A percentile compares a stretch with the other conserved stretches of the same genome.
phyloP scores from a whole-genome alignment of 1,140 invertebrate species.

The Agrypnia vestita region DNA sequence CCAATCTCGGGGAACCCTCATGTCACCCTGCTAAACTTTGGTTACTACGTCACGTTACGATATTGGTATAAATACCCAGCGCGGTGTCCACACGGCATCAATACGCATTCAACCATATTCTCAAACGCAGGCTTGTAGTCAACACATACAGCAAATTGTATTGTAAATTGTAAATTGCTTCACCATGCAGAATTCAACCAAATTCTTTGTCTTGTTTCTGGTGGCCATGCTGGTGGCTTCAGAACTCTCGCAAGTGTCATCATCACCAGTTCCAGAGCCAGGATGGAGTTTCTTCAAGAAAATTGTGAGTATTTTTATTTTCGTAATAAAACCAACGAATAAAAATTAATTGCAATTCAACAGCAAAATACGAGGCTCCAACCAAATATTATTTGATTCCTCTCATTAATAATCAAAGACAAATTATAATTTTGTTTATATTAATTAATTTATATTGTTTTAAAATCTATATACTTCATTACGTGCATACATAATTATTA shows the following conservation, averaged over 20 bases:
- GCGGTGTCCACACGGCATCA: neutral
- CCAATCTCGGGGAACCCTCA: neutral
- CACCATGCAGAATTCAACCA: neutral
- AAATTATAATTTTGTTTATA: too few relatives aligned
- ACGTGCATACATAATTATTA: too few relatives aligned
- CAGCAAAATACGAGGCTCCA: neutral
- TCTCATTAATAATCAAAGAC: neutral
- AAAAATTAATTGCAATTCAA: too few relatives aligned
- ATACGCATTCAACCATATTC: neutral
- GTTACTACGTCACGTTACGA: too few relatives aligned
- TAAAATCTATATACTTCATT: too few relatives aligned
- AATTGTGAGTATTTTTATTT: neutral
- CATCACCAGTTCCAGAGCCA: neutral
- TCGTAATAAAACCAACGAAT: too few relatives aligned
- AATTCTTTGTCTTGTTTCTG: neutral
- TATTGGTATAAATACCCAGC: slow-evolving; percentile 5
- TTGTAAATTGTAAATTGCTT: too few relatives aligned
- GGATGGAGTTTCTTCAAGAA: neutral
- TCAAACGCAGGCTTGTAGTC: neutral
- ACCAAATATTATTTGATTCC: too few relatives aligned
- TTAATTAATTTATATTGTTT: too few relatives aligned
- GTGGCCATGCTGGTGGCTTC: neutral
- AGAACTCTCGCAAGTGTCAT: neutral
- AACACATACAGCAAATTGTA: too few relatives aligned
- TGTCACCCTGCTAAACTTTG: neutral